Base-by-base conservation (phyloP, 2,888 invertebrate species). In the Chouioia cunea region DNA sequence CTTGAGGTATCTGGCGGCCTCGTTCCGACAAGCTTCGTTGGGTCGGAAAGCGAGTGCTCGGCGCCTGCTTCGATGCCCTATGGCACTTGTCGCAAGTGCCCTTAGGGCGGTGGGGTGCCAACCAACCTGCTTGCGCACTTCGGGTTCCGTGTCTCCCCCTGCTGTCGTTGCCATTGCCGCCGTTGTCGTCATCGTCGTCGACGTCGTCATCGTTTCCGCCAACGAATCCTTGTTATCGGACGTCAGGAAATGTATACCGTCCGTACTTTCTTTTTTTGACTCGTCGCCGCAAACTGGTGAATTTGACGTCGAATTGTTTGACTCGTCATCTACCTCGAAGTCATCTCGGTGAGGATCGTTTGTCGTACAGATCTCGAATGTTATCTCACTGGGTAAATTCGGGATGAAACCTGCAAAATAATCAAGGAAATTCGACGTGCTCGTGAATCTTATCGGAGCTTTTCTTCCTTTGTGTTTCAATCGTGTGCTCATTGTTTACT, bases 111-210 rank as follows among this genome's bases (percentile, higher is more conserved):
- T 70, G 43, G 77, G 70, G 18, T 65, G 75, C 78, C 78, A 79
- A 85, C 85, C 82, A 84, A 85, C 85, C 84, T 84, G 85, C 80
- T 85, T 85, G 76, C 81, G 78, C 70, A 83, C 80, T 75, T 85
- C 85, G 43, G 83, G 84, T 62, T 85, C 85, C 16, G 16, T 20
- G 63, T 77, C 78, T 23, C 73, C 71, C 43, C 44, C 44, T 6
- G 27, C 23, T 36, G 36, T 14, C 23, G 56, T 20, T 22, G 43
- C 48, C 18, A 22, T 27, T 6, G 22, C 36, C 52, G 56, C 65
- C 22, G 4, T 36, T 36, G 66, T 10, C 46, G 53, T 59, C 73
- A 43, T 43, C 22, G 54, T 56, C 53, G 14, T 46, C 54, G 46
- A 4, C 23, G 69, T 53, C 18, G 74, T 56, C 16, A 43, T 57